Percentiles rank a stretch among this genome's conserved stretches.
Evolutionary conservation across 2,113 vertebrate species (phyloP).

Genomic region (Regulus satrapa): DNA sequence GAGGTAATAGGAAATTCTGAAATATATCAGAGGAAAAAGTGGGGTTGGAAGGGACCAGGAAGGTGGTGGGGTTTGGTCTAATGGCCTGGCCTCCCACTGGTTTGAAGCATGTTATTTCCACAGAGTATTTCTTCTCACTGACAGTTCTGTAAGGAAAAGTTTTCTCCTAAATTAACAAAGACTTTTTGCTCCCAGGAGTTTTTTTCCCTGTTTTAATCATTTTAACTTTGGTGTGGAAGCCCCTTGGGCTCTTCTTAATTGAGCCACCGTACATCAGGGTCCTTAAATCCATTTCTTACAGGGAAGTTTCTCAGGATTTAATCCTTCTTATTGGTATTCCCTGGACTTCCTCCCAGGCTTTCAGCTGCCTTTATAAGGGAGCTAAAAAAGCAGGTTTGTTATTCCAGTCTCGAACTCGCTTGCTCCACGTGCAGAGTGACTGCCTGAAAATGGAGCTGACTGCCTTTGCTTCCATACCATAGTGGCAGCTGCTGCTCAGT

Average conservation of each 20-base stretch:
- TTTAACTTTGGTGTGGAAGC: background rate
- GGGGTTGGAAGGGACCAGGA: background rate
- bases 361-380: background rate
- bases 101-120: background rate
- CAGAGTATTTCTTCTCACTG: background rate
- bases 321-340: background rate
- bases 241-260: background rate
- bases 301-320: background rate
- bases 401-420: background rate
- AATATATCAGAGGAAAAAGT: background rate
- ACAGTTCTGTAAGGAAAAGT: background rate
- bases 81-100: background rate
- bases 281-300: background rate
- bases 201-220: background rate
- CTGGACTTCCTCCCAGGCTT: background rate
- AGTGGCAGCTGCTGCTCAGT: background rate
- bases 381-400: background rate
- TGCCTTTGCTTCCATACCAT: rapidly evolving
- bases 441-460: background rate
- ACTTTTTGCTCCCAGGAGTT: background rate
- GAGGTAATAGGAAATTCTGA: background rate
- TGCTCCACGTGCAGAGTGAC: background rate
- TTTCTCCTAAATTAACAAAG: background rate
- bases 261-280: background rate
- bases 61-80: background rate